These are phyloP conservation scores for Brenthis daphne DNA, from an alignment of 2,888 invertebrate genomes.

Conservation along the genomic window DNA sequence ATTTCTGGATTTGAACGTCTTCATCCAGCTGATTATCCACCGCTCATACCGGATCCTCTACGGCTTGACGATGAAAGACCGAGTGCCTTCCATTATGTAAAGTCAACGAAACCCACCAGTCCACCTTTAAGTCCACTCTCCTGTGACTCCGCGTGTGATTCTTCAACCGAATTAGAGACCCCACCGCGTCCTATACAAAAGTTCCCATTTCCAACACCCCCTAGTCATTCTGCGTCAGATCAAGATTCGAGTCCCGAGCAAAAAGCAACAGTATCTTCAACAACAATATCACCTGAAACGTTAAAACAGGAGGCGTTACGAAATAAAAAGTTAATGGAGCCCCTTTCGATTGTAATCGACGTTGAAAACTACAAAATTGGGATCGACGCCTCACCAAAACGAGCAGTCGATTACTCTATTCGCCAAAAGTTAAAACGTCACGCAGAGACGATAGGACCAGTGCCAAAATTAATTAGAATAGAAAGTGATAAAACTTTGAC, in stretches of 20 bases:
- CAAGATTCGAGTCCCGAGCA: slow-evolving; percentile 79
- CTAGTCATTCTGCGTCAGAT: slow-evolving; percentile 82
- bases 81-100: slow-evolving; percentile 73
- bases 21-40: slow-evolving; percentile 67
- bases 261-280: slow-evolving; percentile 78
- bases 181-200: slow-evolving; percentile 75
- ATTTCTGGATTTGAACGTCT: slow-evolving; percentile 80
- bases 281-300: slow-evolving; percentile 75
- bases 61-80: slow-evolving; percentile 71
- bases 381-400: slow-evolving; percentile 74
- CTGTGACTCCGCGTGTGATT: slow-evolving; percentile 86
- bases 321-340: slow-evolving; percentile 71
- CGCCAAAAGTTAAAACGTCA: slow-evolving; percentile 69
- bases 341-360: slow-evolving; percentile 74
- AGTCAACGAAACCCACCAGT: slow-evolving; percentile 77
- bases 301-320: slow-evolving; percentile 62
- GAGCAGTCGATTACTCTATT: slow-evolving; percentile 75
- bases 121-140: slow-evolving; percentile 88
- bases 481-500: slow-evolving; percentile 50
- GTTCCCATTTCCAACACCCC: slow-evolving; percentile 81
- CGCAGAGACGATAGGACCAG: slow-evolving; percentile 58
- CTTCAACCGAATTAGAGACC: slow-evolving; percentile 78
- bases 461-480: slow-evolving; percentile 58
- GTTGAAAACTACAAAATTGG: slow-evolving; percentile 78
- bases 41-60: slow-evolving; percentile 81